Evolutionary conservation across 2,888 invertebrate genomes (phyloP).

Genomic region (Papilio gigon): DNA sequence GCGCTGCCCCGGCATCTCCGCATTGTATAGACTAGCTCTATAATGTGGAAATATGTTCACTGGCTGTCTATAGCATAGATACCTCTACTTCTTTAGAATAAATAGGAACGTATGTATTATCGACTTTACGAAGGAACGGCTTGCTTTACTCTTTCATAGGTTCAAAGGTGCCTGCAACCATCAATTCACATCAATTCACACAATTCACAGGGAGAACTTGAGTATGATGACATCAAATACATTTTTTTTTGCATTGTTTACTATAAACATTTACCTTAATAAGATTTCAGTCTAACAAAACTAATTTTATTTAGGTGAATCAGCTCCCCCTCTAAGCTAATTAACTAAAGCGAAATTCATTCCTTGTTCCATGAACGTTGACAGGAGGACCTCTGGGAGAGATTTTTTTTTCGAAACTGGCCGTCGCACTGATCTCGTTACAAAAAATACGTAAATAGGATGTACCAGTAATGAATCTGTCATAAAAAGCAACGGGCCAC

Average conservation of each 20-base stretch:
- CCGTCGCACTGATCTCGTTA: conserved; percentile 58
- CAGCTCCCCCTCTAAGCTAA: conserved; percentile 56
- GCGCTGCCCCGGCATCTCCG: conserved; percentile 26
- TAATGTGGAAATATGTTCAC: conserved; percentile 9
- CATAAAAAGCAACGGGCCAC: conserved; percentile 64
- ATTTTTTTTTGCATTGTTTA: not conserved
- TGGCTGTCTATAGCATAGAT: not conserved
- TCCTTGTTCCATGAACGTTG: conserved; percentile 50
- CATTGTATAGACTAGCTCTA: conserved; percentile 43
- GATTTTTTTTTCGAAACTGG: conserved; percentile 59
- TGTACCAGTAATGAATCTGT: conserved; percentile 61
- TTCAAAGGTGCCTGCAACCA: too few relatives aligned
- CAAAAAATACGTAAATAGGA: conserved; percentile 55
- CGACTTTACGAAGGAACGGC: too few relatives aligned
- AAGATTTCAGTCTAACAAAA: conserved; percentile 28
- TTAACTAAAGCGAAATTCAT: conserved; percentile 64
- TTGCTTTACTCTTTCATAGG: too few relatives aligned
- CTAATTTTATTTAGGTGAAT: conserved; percentile 34
- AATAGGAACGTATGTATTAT: not conserved
- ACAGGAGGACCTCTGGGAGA: conserved; percentile 44
- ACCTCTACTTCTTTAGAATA: not conserved
- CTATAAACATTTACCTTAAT: not conserved
- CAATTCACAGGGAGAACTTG: too few relatives aligned
- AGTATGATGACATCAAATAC: too few relatives aligned
- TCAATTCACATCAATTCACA: too few relatives aligned